Evolutionary conservation across 2,113 vertebrate genomes (phyloP).

Genomic region (Ceratotherium simum): DNA sequence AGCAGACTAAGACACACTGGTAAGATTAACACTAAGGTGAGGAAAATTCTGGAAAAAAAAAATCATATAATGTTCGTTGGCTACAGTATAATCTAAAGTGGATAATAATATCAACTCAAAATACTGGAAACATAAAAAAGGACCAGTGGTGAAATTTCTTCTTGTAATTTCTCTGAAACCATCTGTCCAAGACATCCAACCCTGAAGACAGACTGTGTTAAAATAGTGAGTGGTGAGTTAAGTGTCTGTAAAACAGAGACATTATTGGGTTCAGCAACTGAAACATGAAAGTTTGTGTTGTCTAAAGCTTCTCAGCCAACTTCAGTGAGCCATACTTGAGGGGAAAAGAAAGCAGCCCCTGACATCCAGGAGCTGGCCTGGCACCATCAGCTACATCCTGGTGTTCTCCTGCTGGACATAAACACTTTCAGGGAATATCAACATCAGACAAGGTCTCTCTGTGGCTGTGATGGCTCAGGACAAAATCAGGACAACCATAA

Average conservation of each 20-base stretch:
- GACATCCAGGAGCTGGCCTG: background rate
- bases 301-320: background rate
- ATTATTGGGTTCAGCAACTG: background rate
- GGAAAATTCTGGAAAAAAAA: conserved; percentile 40
- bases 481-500: background rate
- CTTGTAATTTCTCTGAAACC: background rate
- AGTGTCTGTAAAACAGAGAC: background rate
- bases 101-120: conserved; percentile 32
- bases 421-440: background rate
- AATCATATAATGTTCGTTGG: background rate
- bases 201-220: background rate
- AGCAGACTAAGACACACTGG: background rate
- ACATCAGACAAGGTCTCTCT: background rate
- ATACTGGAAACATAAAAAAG: background rate
- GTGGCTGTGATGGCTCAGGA: background rate
- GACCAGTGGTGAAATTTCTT: background rate
- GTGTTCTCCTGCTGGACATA: background rate
- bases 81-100: background rate
- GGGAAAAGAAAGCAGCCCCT: background rate
- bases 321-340: background rate
- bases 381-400: background rate
- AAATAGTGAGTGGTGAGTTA: background rate
- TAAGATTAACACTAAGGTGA: conserved; percentile 6
- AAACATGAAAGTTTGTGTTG: background rate
- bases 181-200: background rate